Evolutionary conservation across 2,888 invertebrate species (phyloP), one percentile per base, ranked within the genome.

Genomic region (Exephanes ischioxanthus): DNA sequence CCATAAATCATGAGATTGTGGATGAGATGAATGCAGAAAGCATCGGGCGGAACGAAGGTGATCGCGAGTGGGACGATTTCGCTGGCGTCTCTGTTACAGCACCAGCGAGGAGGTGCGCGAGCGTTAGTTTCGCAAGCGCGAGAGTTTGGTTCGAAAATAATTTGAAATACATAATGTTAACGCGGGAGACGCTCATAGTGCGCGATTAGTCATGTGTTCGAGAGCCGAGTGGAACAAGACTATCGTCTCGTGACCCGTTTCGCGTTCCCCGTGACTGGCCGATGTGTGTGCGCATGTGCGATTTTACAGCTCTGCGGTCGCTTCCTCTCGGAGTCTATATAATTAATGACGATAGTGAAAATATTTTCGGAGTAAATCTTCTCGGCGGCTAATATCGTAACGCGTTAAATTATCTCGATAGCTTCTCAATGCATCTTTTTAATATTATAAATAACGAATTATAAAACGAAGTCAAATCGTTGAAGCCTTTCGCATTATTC

Each of bases 311-410:
- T 70, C 55, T 61, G 58, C 53, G 30, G 58, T 22, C 37, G 3
- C 71, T 83, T 48, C 82, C 53, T 48, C 70, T 22, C 75, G 11
- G 9, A 7, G 5, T 45, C 30, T 63, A 33, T 63, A n/a, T 55
- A 55, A n/a, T 53, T 61, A 75, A 68, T 45, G 71, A 68, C 53
- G 63, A 66, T 77, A 53, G 71, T 26, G 48, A 70, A 66, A 82
- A 73, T 66, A 83, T 83, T 83, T 78, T 78, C 68, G 11, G 72
- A 61, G 19, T 73, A 78, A 83, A 80, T 80, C 67, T 72, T 22
- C 67, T 9, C 63, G 1, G 33, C 63, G 6, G 16, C 33, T n/a
- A 30, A 16, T 33, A 63, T 58, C 1, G 22, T 58, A 26, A 26
- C 4, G 22, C 26, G 58, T 58, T 58, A 58, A 58, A 58, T 58